These are phyloP conservation scores for Gandaritis pyraliata DNA, from an alignment of 2,888 invertebrate genomes.

Conservation along the genomic window DNA sequence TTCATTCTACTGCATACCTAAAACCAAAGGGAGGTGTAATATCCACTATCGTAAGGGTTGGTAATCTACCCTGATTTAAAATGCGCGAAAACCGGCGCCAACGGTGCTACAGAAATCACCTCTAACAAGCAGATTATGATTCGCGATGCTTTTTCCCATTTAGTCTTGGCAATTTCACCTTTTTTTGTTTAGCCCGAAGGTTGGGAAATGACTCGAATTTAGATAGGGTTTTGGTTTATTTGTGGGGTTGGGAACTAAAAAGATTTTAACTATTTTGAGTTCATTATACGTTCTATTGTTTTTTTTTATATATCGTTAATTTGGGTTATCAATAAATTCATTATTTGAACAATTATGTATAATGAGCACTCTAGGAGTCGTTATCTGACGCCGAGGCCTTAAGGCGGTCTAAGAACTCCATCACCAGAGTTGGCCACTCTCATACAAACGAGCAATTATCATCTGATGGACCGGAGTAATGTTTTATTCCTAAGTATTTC, in stretches of 20 bases:
- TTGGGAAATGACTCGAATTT: slow-evolving; percentile 8
- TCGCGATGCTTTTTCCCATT: slow-evolving; percentile 30
- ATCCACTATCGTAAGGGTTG: slow-evolving; percentile 32
- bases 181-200: slow-evolving; percentile 7
- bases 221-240: slow-evolving; percentile 15
- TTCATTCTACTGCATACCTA: slow-evolving; percentile 4
- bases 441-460: too few species aligned
- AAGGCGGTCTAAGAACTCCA: too few species aligned
- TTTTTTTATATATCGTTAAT: too few species aligned
- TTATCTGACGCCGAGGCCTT: too few species aligned
- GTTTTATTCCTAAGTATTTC: too few species aligned
- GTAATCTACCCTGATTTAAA: slow-evolving; percentile 38
- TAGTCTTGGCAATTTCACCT: slow-evolving; percentile 25
- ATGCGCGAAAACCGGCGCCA: slow-evolving; percentile 33
- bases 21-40: slow-evolving; percentile 27
- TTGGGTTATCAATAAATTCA: too few species aligned
- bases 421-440: too few species aligned
- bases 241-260: background rate
- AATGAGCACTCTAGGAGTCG: too few species aligned
- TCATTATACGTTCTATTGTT: background rate
- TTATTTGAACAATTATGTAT: too few species aligned
- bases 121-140: slow-evolving; percentile 41
- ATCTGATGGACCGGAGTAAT: too few species aligned
- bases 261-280: background rate
- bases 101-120: slow-evolving; percentile 33